Conservation (phyloP, 2,888 invertebrate genomes). For the Mellilla xanthometata region DNA sequence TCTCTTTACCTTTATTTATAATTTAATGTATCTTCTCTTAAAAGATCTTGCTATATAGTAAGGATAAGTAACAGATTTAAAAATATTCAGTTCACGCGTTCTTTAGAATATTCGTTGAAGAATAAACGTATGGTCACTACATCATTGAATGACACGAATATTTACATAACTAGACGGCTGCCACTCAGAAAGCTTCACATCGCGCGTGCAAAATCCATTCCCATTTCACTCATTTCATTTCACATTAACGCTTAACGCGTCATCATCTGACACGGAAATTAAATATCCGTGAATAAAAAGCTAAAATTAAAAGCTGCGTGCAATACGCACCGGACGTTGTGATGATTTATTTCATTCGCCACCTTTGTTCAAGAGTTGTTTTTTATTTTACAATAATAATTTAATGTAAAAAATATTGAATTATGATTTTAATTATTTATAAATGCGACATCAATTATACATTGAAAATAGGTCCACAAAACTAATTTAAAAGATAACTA, state of each 20-base stretch:
- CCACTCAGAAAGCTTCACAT: slow-evolving; percentile 27
- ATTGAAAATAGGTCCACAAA: too few relatives aligned
- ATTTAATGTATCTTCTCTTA: too few relatives aligned
- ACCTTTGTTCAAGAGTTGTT: slow-evolving; percentile 50
- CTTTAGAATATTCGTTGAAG: background rate
- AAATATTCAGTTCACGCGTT: too few relatives aligned
- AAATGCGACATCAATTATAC: too few relatives aligned
- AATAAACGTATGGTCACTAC: background rate
- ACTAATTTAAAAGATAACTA: too few relatives aligned
- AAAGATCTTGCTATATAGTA: too few relatives aligned
- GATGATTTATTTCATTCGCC: slow-evolving; percentile 55
- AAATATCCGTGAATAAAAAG: slow-evolving; percentile 60
- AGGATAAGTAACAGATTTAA: too few relatives aligned
- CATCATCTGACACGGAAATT: slow-evolving; percentile 58
- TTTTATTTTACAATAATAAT: slow-evolving; percentile 50
- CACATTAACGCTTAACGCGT: slow-evolving; percentile 44
- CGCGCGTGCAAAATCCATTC: slow-evolving; percentile 31
- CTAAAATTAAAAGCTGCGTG: slow-evolving; percentile 51
- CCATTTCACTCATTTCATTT: slow-evolving; percentile 33
- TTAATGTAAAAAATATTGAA: slow-evolving; percentile 28
- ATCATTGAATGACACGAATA: slow-evolving; percentile 19
- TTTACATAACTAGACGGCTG: slow-evolving; percentile 42
- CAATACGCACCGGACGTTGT: slow-evolving; percentile 53
- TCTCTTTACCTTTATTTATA: too few relatives aligned
- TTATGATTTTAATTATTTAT: slow-evolving; percentile 9